Evolutionary conservation across 2,888 invertebrate species (phyloP), one percentile per base, ranked within the genome.

Genomic region (Melolontha melolontha): DNA sequence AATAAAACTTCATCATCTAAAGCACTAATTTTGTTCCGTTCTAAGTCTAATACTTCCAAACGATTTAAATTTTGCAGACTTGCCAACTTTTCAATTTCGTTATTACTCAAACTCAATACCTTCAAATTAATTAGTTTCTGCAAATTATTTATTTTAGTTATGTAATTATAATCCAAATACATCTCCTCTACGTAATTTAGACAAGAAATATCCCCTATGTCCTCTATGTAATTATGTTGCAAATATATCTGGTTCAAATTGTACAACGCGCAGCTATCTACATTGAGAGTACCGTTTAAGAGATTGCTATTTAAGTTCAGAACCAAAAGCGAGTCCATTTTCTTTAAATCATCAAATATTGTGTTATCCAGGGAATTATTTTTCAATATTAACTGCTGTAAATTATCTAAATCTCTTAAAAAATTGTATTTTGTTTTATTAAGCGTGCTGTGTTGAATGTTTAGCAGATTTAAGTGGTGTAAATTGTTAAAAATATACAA

Each of bases 381-480:
- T 12, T 44, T 27, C 27, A 68, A 39, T 17, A 42, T 16, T 17
- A 68, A 40, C 16, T 68, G 14, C n/a, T 62, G 41, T 41, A 68
- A 41, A 42, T 40, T 68, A 0, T 64, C 66, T 50, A 80, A 66
- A n/a, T 74, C 74, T 5, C 44, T 27, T 14, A 79, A 70, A 0
- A 75, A 74, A 11, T 57, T 62, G 41, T 49, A 29, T 40, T 74
- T 70, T 2, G 51, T 64, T 6, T 73, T 64, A 39, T 64, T 47
- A 44, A 79, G 74, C 7, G 62, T 64, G 4, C 76, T 78, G 52
- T 77, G 72, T 49, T 65, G 66, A 11, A 79, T 70, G 44, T 39
- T 41, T 11, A 68, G 57, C 22, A 40, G 16, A 7, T 17, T 34
- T 14, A 68, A 41, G 17, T 65, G 42, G 11, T 39, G 52, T 1